Percentiles rank a stretch among this genome's conserved stretches.
Evolutionary conservation across 2,797 vertebrate genomes (phyloP).

Genomic region (Spondyliosoma cantharus): DNA sequence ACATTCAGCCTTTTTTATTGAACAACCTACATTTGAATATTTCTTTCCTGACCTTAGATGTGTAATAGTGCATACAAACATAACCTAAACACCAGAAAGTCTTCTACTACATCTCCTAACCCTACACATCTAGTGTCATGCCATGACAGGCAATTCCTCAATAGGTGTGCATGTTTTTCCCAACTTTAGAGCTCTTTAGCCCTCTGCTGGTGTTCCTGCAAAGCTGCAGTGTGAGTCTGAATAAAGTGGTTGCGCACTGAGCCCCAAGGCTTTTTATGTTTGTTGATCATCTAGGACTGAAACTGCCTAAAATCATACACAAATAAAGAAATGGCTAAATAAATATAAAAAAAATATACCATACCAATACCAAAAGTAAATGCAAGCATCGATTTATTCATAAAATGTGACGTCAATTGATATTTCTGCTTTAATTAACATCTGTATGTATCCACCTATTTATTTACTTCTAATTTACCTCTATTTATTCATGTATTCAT

Average conservation of each 20-base stretch:
- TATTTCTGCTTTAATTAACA: too few species aligned
- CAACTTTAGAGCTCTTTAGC: slow-evolving; percentile 44
- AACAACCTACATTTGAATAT: too few species aligned
- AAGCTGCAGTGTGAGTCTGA: slow-evolving; percentile 36
- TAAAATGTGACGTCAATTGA: too few species aligned
- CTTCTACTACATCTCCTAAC: background rate
- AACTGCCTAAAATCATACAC: too few species aligned
- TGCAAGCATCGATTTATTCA: too few species aligned
- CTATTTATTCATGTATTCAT: too few species aligned
- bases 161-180: background rate
- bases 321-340: too few species aligned
- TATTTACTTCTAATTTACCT: too few species aligned
- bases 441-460: too few species aligned
- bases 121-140: background rate
- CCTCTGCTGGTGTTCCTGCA: slow-evolving; percentile 69
- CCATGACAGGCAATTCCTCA: background rate
- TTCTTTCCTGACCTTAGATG: background rate
- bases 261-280: background rate
- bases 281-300: background rate
- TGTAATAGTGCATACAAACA: background rate
- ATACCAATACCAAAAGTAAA: too few species aligned
- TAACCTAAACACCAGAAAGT: background rate
- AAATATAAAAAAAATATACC: too few species aligned
- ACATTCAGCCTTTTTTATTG: background rate
- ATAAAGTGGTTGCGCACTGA: background rate